Base-by-base conservation (phyloP, 1,140 invertebrate genomes). In the Bombus confusus region DNA sequence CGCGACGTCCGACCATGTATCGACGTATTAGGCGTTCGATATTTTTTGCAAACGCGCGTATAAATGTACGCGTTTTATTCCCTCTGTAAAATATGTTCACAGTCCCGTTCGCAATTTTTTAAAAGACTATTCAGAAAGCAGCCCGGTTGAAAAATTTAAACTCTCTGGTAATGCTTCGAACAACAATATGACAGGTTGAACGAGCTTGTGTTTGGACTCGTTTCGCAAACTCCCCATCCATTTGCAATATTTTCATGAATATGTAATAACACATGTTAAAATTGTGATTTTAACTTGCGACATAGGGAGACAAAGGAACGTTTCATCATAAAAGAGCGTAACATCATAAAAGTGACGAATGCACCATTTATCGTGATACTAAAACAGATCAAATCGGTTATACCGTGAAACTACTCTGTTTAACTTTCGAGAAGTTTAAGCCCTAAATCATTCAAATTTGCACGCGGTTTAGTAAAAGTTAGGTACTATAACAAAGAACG, bases 1-100 rank as follows among this genome's bases (percentile, higher is more conserved):
- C 37, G n/a, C 79, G 80, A 77, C 76, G 71, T 88, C 74, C 71
- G 31, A 73, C 43, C 34, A 28, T 80, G 25, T 77, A 77, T 83
- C 62, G 59, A 10, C 57, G 39, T n/a, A 25, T 28, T 37, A 59
- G 25, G 22, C 25, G 41, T n/a, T 25, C 72, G 34, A 39, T 68
- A 71, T 31, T 71, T 77, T n/a, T 62, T 71, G 18, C 28, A 13
- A 9, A 41, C 22, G 8, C 12, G 15, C 25, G 37, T 31, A 18
- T 22, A 68, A 37, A 37, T 68, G 5, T n/a, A 64, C 18, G 6
- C 22, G 31, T 68, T 74, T 74, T 31, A 25, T 25, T 13, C 0
- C 34, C 3, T 10, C 25, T 69, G 28, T 69, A 8, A 52, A 52
- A 52, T 52, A 22, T 52, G 18, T 22, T 52, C 47, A 52, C 47